Percentiles rank a stretch among this genome's conserved stretches.
Evolutionary conservation across 2,888 invertebrate species (phyloP).

Genomic region (Flabesymbios commensalis): DNA sequence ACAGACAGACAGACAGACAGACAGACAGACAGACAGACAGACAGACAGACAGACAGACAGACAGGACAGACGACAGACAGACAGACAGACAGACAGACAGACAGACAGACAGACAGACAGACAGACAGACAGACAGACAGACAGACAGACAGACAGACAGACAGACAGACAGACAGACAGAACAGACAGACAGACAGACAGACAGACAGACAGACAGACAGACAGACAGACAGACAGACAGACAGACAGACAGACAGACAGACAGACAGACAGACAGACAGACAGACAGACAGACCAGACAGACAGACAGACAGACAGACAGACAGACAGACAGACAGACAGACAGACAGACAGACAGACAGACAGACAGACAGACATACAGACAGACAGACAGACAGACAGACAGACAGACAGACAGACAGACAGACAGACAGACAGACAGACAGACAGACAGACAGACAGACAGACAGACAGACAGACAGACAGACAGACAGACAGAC

Average conservation of each 20-base stretch:
- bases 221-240: conserved; percentile 11
- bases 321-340: background rate
- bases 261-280: conserved; percentile 7
- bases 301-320: conserved; percentile 11
- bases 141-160: conserved; percentile 11
- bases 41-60: conserved; percentile 2
- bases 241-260: conserved; percentile 5
- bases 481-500: conserved; percentile 9
- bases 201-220: conserved; percentile 12
- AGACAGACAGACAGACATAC: conserved; percentile 2
- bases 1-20: conserved; percentile 16
- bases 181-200: conserved; percentile 11
- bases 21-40: conserved; percentile 12
- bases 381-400: conserved; percentile 8
- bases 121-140: conserved; percentile 12
- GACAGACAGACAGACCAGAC: conserved; percentile 8
- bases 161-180: conserved; percentile 4
- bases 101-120: conserved; percentile 15
- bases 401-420: conserved; percentile 8
- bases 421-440: conserved; percentile 8
- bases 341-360: conserved; percentile 4
- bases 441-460: conserved; percentile 8
- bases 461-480: conserved; percentile 5
- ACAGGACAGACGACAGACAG: conserved; percentile 10
- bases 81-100: conserved; percentile 10